Evolutionary conservation across 64 coral and sea anemone species (phyloP).

Genomic region (Montipora sp.): DNA sequence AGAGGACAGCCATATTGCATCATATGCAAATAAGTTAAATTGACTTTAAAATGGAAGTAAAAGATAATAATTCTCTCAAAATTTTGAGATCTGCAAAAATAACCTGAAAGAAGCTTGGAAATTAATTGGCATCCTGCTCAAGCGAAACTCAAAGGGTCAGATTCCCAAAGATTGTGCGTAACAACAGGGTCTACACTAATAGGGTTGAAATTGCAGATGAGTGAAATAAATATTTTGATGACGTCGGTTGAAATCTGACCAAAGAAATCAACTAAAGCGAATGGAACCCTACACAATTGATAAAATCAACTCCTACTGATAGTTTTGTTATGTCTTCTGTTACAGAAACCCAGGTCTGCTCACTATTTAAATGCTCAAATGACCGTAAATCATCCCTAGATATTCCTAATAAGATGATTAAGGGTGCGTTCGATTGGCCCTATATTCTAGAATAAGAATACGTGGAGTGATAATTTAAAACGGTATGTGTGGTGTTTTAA

Average conservation of each 20-base stretch:
- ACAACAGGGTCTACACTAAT: neutral
- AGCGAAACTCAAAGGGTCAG: neutral
- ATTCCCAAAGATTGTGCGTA: neutral
- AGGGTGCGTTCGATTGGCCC: neutral
- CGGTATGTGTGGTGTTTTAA: no score
- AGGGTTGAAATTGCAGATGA: conserved; percentile 59
- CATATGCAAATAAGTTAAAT: neutral
- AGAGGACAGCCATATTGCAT: no score
- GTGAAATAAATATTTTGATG: conserved; percentile 69
- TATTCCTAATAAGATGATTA: neutral
- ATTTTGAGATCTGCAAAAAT: neutral
- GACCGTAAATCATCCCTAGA: neutral
- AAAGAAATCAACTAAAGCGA: conserved; percentile 24
- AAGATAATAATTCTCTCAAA: neutral
- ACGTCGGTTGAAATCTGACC: conserved; percentile 48
- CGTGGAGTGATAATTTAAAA: no score
- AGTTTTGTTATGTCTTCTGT: conserved; percentile 58
- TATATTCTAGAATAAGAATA: no score
- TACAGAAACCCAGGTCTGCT: conserved; percentile 12
- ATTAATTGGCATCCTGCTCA: neutral
- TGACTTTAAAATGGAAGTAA: neutral
- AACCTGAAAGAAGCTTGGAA: neutral
- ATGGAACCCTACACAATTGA: conserved; percentile 44
- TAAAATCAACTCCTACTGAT: conserved; percentile 8
- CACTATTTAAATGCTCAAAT: neutral